These are phyloP conservation scores for Aurelia coerulea DNA, from an alignment of 30 jellyfish, hydroid and myxozoan species.

Conservation along the genomic window DNA sequence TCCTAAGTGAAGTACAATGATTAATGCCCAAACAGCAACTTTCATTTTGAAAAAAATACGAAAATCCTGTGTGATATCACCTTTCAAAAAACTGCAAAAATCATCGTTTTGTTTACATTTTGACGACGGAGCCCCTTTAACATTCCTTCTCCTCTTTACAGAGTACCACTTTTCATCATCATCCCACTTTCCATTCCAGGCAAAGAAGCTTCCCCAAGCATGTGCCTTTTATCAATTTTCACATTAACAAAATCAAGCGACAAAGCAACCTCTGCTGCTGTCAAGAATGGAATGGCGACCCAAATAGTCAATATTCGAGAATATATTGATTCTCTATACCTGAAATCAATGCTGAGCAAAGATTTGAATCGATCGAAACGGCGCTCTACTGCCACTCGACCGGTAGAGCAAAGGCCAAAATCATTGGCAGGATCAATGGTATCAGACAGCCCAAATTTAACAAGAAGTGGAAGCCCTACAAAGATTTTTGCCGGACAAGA, in stretches of 20 bases:
- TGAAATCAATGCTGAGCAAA: slow-evolving; percentile 22
- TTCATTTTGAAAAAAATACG: no score
- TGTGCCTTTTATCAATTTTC: slow-evolving; percentile 24
- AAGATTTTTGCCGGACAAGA: slow-evolving; percentile 51
- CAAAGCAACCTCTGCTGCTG: background rate
- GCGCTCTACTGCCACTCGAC: background rate
- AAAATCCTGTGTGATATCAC: no score
- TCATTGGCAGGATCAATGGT: background rate
- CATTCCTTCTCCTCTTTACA: no score
- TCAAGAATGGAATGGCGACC: slow-evolving; percentile 23
- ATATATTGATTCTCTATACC: slow-evolving; percentile 56
- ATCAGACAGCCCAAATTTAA: background rate
- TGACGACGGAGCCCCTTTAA: no score
- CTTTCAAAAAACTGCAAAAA: no score
- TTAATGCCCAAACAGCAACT: no score
- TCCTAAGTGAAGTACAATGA: no score
- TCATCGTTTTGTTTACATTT: no score
- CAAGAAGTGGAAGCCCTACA: background rate
- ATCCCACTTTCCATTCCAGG: slow-evolving; percentile 13
- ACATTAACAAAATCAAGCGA: slow-evolving; percentile 23
- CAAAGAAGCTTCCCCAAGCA: slow-evolving; percentile 39
- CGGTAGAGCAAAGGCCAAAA: slow-evolving; percentile 4
- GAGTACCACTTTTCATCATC: no score
- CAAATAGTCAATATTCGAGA: slow-evolving; percentile 46
- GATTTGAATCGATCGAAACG: background rate